phyloP scores from a whole-genome alignment of 1,140 invertebrate genomes.

The Lutraria rhynchaena region DNA sequence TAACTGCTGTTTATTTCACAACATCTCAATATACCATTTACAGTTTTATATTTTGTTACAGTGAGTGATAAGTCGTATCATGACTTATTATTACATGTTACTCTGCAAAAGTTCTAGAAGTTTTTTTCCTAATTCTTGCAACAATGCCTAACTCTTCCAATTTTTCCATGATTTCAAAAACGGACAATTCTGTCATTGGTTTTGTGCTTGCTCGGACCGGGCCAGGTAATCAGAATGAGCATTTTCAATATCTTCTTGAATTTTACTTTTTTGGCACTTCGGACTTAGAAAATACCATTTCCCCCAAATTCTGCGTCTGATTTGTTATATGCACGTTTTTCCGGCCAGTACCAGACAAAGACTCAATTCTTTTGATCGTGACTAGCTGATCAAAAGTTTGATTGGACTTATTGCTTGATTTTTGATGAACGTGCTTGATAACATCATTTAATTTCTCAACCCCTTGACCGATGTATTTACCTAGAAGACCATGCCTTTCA shows the following conservation, averaged over 20 bases:
- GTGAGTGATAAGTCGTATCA: too few species aligned
- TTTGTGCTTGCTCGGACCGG: too few species aligned
- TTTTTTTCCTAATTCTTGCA: too few species aligned
- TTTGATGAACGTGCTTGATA: conserved; percentile 17
- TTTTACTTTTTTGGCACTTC: not conserved
- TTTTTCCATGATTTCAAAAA: too few species aligned
- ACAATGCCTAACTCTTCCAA: too few species aligned
- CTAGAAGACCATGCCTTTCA: not conserved
- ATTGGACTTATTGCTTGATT: conserved; percentile 3
- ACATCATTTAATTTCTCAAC: conserved; percentile 40
- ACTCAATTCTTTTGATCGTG: conserved; percentile 3
- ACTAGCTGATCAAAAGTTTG: conserved; percentile 1
- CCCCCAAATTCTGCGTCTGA: not conserved
- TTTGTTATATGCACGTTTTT: conserved; percentile 11
- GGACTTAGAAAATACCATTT: not conserved
- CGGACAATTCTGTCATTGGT: too few species aligned
- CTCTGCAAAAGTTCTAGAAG: too few species aligned
- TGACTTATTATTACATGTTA: too few species aligned
- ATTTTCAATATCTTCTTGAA: not conserved
- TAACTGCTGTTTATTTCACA: too few species aligned
- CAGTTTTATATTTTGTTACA: too few species aligned
- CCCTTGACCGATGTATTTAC: not conserved
- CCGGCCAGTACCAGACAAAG: not conserved
- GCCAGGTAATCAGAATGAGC: not conserved
- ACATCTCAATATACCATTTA: too few species aligned